phyloP scores from a whole-genome alignment of 2,797 vertebrate species.

The Gallinago nigripennis region DNA sequence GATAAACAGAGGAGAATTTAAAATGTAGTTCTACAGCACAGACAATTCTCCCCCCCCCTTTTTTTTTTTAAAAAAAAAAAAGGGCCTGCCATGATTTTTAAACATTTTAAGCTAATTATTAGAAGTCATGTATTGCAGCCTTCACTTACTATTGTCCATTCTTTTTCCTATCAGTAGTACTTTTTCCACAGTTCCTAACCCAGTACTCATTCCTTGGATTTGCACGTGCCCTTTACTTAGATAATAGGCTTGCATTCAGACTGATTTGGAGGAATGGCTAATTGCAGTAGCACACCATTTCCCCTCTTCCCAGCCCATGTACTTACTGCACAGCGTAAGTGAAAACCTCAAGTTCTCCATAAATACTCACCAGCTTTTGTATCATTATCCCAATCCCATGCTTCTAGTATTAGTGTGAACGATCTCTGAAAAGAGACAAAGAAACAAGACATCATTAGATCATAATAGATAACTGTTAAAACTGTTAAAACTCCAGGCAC shows the following conservation, averaged over 20 bases:
- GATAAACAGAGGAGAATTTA: background rate
- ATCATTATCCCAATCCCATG: slow-evolving; percentile 93
- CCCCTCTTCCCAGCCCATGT: accelerated
- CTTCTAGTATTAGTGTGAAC: slow-evolving; percentile 91
- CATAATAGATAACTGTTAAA: background rate
- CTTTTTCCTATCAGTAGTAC: background rate
- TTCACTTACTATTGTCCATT: background rate
- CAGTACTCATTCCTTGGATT: background rate
- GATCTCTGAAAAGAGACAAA: slow-evolving; percentile 81
- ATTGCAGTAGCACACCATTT: background rate
- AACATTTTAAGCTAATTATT: background rate
- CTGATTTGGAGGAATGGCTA: background rate
- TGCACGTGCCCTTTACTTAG: background rate
- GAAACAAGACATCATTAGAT: slow-evolving; percentile 35
- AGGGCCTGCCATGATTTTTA: background rate
- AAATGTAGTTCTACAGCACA: background rate
- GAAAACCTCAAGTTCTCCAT: background rate
- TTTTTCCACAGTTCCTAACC: background rate
- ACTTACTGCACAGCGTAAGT: background rate
- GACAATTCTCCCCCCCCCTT: background rate
- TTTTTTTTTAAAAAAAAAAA: background rate
- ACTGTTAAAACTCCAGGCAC: background rate
- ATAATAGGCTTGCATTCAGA: background rate
- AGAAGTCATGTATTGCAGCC: background rate
- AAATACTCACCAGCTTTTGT: slow-evolving; percentile 87